phyloP scores from a whole-genome alignment of 2,888 invertebrate species.

The Tribolium freemani region DNA sequence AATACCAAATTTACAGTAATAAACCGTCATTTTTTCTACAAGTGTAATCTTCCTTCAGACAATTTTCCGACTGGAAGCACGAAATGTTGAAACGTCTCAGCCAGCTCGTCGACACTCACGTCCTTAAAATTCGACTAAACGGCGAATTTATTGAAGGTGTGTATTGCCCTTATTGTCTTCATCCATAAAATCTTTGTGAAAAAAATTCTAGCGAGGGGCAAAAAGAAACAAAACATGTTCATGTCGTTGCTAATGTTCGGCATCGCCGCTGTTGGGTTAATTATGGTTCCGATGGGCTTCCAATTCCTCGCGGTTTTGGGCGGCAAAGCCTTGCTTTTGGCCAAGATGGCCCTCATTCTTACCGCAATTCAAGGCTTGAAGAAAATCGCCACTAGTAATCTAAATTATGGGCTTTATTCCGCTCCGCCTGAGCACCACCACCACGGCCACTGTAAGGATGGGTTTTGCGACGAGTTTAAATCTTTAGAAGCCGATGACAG shows the following conservation, averaged over 20 bases:
- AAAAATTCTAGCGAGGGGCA: conserved; percentile 5
- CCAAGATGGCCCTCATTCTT: conserved; percentile 85
- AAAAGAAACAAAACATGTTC: conserved; percentile 64
- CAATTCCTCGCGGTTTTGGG: conserved; percentile 87
- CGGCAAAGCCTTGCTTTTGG: conserved; percentile 83
- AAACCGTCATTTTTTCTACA: neutral
- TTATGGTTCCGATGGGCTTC: conserved; percentile 86
- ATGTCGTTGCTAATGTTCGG: conserved; percentile 86
- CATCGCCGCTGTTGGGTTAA: conserved; percentile 81
- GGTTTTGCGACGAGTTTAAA: conserved; percentile 12
- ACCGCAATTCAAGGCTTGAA: conserved; percentile 86
- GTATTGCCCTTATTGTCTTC: conserved; percentile 6
- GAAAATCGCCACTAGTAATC: conserved; percentile 81
- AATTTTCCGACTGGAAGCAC: conserved; percentile 70
- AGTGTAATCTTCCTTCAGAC: neutral
- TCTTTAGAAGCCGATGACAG: conserved; percentile 33
- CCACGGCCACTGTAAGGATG: conserved; percentile 55
- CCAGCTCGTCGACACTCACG: conserved; percentile 75
- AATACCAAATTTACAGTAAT: neutral
- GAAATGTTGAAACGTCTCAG: conserved; percentile 73
- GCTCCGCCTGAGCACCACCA: conserved; percentile 63
- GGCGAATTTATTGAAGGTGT: conserved; percentile 36
- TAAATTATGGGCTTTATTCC: conserved; percentile 84
- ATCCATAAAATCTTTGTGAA: neutral
- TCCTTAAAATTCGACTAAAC: conserved; percentile 75